Percentiles rank a stretch among this genome's conserved stretches.
Evolutionary conservation across 1,140 invertebrate species (phyloP).

Genomic region (Zaprionus ornatus): DNA sequence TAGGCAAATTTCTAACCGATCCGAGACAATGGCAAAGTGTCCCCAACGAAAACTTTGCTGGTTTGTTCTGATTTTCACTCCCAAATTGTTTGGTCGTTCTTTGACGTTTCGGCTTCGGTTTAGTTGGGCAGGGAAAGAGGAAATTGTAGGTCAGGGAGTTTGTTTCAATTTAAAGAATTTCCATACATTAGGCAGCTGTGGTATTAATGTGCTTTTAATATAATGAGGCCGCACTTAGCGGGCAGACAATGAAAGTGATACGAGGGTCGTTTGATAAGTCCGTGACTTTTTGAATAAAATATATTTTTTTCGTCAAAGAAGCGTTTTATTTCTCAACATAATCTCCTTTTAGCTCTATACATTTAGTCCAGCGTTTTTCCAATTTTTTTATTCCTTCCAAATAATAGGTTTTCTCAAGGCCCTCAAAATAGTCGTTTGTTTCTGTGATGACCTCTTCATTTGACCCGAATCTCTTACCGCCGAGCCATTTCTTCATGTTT

Average conservation of each 20-base stretch:
- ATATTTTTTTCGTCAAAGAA: too few relatives aligned
- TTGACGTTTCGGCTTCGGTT: constrained; percentile 34
- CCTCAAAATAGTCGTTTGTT: too few relatives aligned
- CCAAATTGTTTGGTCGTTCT: constrained; percentile 38
- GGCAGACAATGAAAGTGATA: constrained; percentile 28
- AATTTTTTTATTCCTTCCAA: too few relatives aligned
- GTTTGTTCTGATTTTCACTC: constrained; percentile 40
- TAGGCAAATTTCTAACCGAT: neutral
- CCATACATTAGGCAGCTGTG: constrained; percentile 20
- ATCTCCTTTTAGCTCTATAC: too few relatives aligned
- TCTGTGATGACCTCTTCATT: too few relatives aligned
- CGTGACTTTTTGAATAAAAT: too few relatives aligned
- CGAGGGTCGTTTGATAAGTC: too few relatives aligned
- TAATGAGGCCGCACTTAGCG: constrained; percentile 52
- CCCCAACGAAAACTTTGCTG: constrained; percentile 30
- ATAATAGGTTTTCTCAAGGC: too few relatives aligned
- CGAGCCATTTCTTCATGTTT: too few relatives aligned
- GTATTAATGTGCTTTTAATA: constrained; percentile 46
- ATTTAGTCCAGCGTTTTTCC: too few relatives aligned
- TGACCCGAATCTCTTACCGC: too few relatives aligned
- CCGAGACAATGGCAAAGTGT: constrained; percentile 43
- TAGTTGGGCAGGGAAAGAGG: neutral
- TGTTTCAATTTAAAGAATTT: constrained; percentile 35
- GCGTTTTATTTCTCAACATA: too few relatives aligned
- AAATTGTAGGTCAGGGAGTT: constrained; percentile 7